Base-by-base conservation (phyloP, 1,140 invertebrate species). In the Galendromus occidentalis region DNA sequence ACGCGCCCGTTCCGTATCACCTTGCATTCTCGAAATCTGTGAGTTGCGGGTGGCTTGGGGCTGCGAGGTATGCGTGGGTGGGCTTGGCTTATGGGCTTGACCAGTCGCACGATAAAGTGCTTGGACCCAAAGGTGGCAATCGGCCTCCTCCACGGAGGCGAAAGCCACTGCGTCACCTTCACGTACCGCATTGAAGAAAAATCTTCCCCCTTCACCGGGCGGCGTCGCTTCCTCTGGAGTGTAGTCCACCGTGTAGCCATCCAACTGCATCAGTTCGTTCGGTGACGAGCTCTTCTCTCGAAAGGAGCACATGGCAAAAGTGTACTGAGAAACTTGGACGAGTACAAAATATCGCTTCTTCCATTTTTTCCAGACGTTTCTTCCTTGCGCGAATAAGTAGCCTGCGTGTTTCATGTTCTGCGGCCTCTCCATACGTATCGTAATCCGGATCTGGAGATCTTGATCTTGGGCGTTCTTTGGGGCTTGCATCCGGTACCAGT, bases 331-430 rank as follows among this genome's bases (percentile, higher is more conserved):
- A 18, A 96, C 92, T 82, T 99, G 95, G 44, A 98, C 94, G 64
- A 99, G 78, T 67, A 97, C 91, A 82, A 91, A 96, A 78, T 98
- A 99, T 67, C 96, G 81, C 73, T 90, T 89, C 78, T 98, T 98
- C 93, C 94, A 98, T 75, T 98, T 98, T 74, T 97, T 95, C 95
- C 95, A 99, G 0, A 97, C 91, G 66, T 85, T 88, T 80, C 97
- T 97, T 28, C 95, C 95, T 71, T 92, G 81, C 7, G 88, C 90
- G 77, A 91, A 96, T 25, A 97, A 80, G 75, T 93, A 86, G 82
- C 91, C 91, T 76, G 88, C 91, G 75, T 98, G 93, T 75, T 99
- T 99, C 87, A 99, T 92, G 75, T 98, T 98, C 59, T 95, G 82
- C 22, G 96, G 95, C 74, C 97, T 98, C 73, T 98, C 96, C 84